phyloP scores from a whole-genome alignment of 2,797 vertebrate species.

The Mus caroli region DNA sequence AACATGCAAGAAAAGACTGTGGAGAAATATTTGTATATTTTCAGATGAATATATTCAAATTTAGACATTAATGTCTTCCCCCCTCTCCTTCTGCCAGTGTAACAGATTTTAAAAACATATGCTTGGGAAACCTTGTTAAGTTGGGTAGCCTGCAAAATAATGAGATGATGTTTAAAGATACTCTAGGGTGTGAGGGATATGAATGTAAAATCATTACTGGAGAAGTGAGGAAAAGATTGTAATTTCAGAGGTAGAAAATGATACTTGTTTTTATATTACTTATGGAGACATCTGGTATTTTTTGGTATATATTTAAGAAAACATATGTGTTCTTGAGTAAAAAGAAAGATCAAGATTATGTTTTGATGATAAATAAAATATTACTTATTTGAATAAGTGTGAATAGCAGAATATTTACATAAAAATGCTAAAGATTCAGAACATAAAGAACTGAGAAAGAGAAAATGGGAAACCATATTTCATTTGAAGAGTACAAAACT shows the following conservation, averaged over 20 bases:
- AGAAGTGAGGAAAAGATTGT: not conserved
- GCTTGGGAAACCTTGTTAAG: slow-evolving; percentile 44
- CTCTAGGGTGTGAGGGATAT: not conserved
- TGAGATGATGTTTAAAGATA: slow-evolving; percentile 47
- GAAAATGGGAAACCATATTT: not conserved
- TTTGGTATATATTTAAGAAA: slow-evolving; percentile 58
- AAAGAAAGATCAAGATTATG: slow-evolving; percentile 43
- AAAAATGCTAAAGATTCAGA: slow-evolving; percentile 34
- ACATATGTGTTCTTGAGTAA: slow-evolving; percentile 35
- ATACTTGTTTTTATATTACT: slow-evolving; percentile 36
- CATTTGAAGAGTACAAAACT: slow-evolving; percentile 15
- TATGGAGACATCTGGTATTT: slow-evolving; percentile 25
- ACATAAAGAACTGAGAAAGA: not conserved
- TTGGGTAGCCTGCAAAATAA: slow-evolving; percentile 25
- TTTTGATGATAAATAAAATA: slow-evolving; percentile 26
- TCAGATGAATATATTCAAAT: slow-evolving; percentile 22
- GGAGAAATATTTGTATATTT: slow-evolving; percentile 9
- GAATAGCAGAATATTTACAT: slow-evolving; percentile 50
- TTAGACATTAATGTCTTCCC: not conserved
- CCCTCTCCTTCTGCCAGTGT: not conserved
- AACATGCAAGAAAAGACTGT: slow-evolving; percentile 1
- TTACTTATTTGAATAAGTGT: slow-evolving; percentile 50
- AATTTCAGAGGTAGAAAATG: not conserved
- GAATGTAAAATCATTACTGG: slow-evolving; percentile 40
- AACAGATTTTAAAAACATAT: slow-evolving; percentile 39